These are phyloP conservation scores for Solea solea DNA, from an alignment of 2,113 vertebrate genomes.

Conservation along the genomic window DNA sequence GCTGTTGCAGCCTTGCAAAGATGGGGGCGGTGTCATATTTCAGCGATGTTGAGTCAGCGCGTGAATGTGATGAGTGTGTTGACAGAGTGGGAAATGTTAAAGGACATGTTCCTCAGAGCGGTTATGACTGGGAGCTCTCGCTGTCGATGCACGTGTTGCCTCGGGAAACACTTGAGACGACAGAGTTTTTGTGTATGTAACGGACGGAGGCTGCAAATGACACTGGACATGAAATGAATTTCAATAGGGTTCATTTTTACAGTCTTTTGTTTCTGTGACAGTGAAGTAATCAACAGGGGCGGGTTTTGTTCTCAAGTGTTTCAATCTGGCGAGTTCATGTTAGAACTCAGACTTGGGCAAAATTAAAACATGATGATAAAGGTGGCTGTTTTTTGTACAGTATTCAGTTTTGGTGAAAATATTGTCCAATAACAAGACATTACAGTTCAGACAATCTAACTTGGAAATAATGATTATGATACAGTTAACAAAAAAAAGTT, in stretches of 20 bases:
- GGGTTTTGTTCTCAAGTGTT: too few species aligned
- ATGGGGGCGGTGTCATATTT: conserved; percentile 88
- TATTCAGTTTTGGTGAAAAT: too few species aligned
- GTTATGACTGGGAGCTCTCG: conserved; percentile 1
- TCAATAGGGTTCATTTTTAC: conserved; percentile 1
- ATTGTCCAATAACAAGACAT: too few species aligned
- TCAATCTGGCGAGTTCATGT: too few species aligned
- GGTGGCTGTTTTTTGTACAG: too few species aligned
- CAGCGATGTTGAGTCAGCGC: conserved; percentile 88
- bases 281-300: too few species aligned
- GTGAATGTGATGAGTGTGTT: conserved; percentile 59
- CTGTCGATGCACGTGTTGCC: neutral
- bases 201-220: neutral
- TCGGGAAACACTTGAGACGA: neutral
- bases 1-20: conserved; percentile 87
- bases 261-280: neutral
- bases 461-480: too few species aligned
- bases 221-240: neutral
- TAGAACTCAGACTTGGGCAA: too few species aligned
- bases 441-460: too few species aligned
- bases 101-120: conserved; percentile 24
- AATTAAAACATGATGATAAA: too few species aligned
- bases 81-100: conserved; percentile 55
- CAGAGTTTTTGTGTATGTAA: conserved; percentile 1
- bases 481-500: too few species aligned